Percentiles rank a stretch among this genome's conserved stretches.
Evolutionary conservation across 37 sponge, comb jelly and placozoan species (phyloP).

Genomic region (Bolinopsis microptera): DNA sequence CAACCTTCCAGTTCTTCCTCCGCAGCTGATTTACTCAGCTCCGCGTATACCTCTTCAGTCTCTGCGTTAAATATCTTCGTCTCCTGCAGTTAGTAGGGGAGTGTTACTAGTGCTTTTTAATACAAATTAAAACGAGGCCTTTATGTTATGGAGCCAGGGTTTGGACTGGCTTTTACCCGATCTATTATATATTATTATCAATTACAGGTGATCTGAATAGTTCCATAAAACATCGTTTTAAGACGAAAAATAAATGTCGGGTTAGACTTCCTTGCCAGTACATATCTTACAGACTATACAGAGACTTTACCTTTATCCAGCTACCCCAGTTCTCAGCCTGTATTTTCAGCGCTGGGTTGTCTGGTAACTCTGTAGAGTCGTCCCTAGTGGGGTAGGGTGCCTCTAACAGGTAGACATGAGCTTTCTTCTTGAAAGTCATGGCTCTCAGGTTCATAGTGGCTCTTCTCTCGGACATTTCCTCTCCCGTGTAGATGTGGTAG

Average conservation of each 20-base stretch:
- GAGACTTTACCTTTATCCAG: too few species aligned
- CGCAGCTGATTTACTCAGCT: neutral
- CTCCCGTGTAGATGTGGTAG: neutral
- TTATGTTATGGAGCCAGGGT: too few species aligned
- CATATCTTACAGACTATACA: too few species aligned
- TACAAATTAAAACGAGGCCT: too few species aligned
- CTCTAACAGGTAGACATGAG: neutral
- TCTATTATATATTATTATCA: too few species aligned
- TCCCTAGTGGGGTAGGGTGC: neutral
- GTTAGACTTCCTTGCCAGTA: too few species aligned
- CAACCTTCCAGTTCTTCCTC: neutral
- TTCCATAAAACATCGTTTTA: too few species aligned
- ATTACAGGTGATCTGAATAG: too few species aligned
- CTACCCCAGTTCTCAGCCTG: neutral
- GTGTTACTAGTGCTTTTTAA: too few species aligned
- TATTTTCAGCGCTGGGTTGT: neutral
- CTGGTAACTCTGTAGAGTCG: neutral
- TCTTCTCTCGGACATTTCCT: neutral
- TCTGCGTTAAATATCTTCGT: neutral
- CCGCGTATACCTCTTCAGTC: neutral
- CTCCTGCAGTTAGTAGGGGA: neutral
- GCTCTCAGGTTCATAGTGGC: neutral
- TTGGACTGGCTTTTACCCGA: too few species aligned
- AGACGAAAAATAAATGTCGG: too few species aligned
- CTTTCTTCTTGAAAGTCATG: neutral